phyloP scores from a whole-genome alignment of 1,140 invertebrate genomes.

The Periplaneta americana region DNA sequence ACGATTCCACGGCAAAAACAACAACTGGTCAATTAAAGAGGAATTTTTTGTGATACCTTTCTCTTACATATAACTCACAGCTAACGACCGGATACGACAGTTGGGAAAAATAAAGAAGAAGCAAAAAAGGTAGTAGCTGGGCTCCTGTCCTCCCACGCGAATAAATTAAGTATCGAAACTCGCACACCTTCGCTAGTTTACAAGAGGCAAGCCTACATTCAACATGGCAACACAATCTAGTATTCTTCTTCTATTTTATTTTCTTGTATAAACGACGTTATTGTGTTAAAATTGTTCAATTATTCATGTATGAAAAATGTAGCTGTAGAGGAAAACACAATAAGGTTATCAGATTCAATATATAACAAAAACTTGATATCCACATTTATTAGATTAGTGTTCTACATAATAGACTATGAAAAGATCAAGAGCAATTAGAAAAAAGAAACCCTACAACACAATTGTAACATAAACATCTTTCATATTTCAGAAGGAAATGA shows the following conservation, averaged over 20 bases:
- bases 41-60: not conserved
- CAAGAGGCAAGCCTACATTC: too few species aligned
- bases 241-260: not conserved
- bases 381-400: not conserved
- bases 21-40: not conserved
- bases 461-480: not conserved
- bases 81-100: not conserved
- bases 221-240: not conserved
- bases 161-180: not conserved
- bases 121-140: not conserved
- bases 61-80: not conserved
- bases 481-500: not conserved
- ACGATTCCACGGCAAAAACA: too few species aligned
- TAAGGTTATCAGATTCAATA: not conserved
- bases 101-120: not conserved
- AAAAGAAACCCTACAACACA: too few species aligned
- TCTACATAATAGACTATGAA: too few species aligned
- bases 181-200: not conserved
- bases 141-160: not conserved
- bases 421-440: too few species aligned
- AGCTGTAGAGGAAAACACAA: not conserved
- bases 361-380: not conserved
- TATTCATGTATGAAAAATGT: not conserved
- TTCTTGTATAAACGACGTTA: not conserved
- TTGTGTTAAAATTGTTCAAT: not conserved